Conservation (phyloP, 2,797 vertebrate species). For the Spinibarbus caldwelli region DNA sequence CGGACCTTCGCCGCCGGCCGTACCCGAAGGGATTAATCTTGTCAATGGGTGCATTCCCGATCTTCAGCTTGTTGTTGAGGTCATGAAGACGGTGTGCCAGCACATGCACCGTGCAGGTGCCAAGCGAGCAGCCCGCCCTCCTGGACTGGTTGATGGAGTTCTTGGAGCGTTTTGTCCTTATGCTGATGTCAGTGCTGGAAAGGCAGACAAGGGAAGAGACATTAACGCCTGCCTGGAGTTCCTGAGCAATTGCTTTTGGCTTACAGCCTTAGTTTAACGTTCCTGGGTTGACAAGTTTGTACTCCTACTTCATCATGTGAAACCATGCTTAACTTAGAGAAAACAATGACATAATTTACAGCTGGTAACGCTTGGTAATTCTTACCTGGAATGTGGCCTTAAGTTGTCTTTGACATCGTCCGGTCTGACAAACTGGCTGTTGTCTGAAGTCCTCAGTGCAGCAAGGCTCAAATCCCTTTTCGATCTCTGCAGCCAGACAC, state of each 20-base stretch:
- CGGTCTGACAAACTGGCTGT: slow-evolving; percentile 76
- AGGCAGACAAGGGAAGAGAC: slow-evolving; percentile 45
- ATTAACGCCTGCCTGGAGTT: slow-evolving; percentile 58
- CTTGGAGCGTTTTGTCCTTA: slow-evolving; percentile 89
- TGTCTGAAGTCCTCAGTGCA: slow-evolving; percentile 68
- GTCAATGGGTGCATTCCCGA: slow-evolving; percentile 77
- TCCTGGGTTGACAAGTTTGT: slow-evolving; percentile 10
- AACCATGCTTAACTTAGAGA: not conserved
- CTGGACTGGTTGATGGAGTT: slow-evolving; percentile 78
- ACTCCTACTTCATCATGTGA: not conserved
- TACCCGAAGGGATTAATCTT: slow-evolving; percentile 92
- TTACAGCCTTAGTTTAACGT: not conserved
- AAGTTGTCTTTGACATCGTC: slow-evolving; percentile 83
- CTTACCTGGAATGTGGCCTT: slow-evolving; percentile 86
- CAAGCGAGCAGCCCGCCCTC: slow-evolving; percentile 84
- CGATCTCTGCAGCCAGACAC: slow-evolving; percentile 83
- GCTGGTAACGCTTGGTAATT: not conserved
- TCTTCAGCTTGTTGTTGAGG: slow-evolving; percentile 84
- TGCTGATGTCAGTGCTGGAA: slow-evolving; percentile 75
- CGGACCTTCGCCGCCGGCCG: slow-evolving; percentile 86
- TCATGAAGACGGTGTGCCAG: slow-evolving; percentile 87
- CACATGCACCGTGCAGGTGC: slow-evolving; percentile 91
- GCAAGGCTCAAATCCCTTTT: slow-evolving; percentile 81
- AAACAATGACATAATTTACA: not conserved
- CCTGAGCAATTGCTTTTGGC: slow-evolving; percentile 15